Base-by-base conservation (phyloP, 2,888 invertebrate genomes). In the Iphiclides podalirius region DNA sequence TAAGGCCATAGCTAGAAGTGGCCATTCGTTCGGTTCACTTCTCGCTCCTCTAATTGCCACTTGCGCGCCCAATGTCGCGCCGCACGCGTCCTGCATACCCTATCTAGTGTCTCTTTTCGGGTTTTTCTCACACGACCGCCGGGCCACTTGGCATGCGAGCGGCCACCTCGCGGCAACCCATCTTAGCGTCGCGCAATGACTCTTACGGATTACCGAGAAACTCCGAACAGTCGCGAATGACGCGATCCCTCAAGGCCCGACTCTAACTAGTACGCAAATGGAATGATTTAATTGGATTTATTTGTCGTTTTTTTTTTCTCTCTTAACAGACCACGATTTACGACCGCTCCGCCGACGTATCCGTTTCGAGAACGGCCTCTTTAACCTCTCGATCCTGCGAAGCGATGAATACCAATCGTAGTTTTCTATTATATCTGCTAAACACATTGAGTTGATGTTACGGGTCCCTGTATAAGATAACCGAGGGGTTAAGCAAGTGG, bases 181-280 rank as follows among this genome's bases (percentile, higher is more conserved):
- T n/a, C n/a, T n/a, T n/a, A n/a, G 53, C 61, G 80, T 76, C 74
- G 64, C 67, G 70, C 75, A 77, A 76, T 67, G 64, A 61, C 67
- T 71, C 64, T 66, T 56, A 62, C 66, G n/a, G n/a, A 70, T 79
- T 79, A n/a, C 73, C 70, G 57, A 76, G 78, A 77, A 83, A 67
- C 20, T 20, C 20, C 71, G 69, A n/a, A n/a, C 74, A 72, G 75
- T 72, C 66, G 55, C 69, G 70, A 59, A 59, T 54, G 58, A 42
- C 43, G 46, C 51, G 41, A 55, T 52, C 58, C 66, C 67, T 75
- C 83, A 79, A 81, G 82, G 79, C 64, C 69, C 55, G 45, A 33
- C 77, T 74, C 75, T 69, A 47, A 66, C 65, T 59, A 57, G 44
- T 50, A 61, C 59, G 54, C 56, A 65, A 71, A 68, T 66, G 57